Evolutionary conservation across 2,888 invertebrate species (phyloP), one percentile per base, ranked within the genome.

Genomic region (Stenoptilia bipunctidactyla): DNA sequence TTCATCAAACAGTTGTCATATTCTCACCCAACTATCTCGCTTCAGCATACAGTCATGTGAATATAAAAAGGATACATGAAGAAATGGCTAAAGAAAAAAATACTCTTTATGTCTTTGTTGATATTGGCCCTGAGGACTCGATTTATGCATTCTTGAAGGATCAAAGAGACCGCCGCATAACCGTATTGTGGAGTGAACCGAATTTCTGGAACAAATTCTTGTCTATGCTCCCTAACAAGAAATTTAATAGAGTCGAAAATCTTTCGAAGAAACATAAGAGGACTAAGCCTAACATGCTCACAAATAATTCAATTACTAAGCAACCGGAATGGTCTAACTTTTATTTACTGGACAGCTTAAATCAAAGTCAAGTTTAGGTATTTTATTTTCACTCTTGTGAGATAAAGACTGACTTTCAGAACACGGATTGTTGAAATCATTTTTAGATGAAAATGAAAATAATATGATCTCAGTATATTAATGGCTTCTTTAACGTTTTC

Each of bases 361-460:
- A 62, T 43, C 63, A 70, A 55, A 73, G 73, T 59, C 74, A 72
- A 57, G 75, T 79, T 69, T 74, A 79, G 58, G 61, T 61, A 58
- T 61, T 61, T 41, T 52, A 50, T 55, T 53, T 54, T 48, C 50
- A 56, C 50, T 55, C 64, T 68, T 69, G 73, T 71, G 79, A 82
- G 80, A 70, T 69, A 76, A 80, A 83, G 82, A 82, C 82, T 83
- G 82, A 83, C 61, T 72, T 67, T 64, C 20, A 5, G 20, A 20
- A 20, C 20, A 20, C 20, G 20, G 20, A 20, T 20, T 20, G 20
- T 20, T 20, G 20, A 20, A 20, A n/a, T 3, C 20, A 8, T 20
- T 20, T 20, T 20, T 20, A 20, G 4, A 20, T 20, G 20, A 20
- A 20, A 20, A 20, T 20, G 8, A 8, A 20, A 20, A 20, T n/a